A percentile compares a stretch with the other conserved stretches of the same genome.
phyloP scores from a whole-genome alignment of 2,113 vertebrate species.

The Struthio camelus region DNA sequence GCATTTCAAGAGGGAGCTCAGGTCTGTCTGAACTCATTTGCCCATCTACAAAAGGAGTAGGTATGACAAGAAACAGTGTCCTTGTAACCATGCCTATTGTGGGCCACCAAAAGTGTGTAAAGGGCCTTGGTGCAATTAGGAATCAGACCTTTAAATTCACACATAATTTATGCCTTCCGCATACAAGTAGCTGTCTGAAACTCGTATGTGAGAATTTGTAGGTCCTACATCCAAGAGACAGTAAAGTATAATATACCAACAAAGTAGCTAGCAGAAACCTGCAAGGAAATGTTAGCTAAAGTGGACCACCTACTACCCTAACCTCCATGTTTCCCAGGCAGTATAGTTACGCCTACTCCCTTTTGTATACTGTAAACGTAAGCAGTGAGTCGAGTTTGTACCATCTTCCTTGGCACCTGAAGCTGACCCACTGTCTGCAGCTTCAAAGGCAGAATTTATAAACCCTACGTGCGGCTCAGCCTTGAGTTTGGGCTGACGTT shows the following conservation, averaged over 20 bases:
- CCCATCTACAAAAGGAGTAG: accelerated
- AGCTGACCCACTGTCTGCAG: constrained; percentile 15
- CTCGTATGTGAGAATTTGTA: background rate
- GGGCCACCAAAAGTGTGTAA: background rate
- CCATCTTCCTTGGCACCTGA: background rate
- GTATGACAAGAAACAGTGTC: background rate
- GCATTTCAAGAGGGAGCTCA: background rate
- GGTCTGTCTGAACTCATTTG: background rate
- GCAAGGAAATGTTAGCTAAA: background rate
- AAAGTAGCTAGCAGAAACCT: background rate
- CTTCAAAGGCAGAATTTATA: constrained; percentile 14
- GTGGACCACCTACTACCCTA: background rate
- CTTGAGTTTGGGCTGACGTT: constrained; percentile 42
- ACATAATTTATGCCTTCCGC: background rate
- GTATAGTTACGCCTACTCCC: background rate
- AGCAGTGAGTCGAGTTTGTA: background rate
- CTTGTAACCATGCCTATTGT: background rate
- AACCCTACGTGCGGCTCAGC: background rate
- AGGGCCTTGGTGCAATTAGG: background rate
- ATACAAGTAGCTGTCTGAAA: background rate
- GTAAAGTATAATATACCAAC: background rate
- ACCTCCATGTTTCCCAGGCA: background rate
- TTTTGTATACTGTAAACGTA: background rate
- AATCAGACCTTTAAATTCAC: background rate
- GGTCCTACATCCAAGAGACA: background rate